These are phyloP conservation scores for Ceratitis capitata DNA, from an alignment of 1,140 invertebrate genomes.

Conservation along the genomic window DNA sequence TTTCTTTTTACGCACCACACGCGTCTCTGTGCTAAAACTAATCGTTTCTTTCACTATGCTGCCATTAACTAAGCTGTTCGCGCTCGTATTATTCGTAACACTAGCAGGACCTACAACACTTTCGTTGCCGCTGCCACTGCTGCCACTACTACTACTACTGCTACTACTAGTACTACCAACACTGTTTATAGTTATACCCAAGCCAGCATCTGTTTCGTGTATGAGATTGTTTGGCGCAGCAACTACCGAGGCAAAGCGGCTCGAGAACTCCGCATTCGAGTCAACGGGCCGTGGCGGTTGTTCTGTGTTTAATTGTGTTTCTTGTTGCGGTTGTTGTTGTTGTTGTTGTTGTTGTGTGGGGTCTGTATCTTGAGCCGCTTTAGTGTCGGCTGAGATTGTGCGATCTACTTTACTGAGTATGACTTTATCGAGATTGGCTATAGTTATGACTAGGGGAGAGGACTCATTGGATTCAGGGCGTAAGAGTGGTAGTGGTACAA, in stretches of 20 bases:
- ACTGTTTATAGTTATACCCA: conserved; percentile 32
- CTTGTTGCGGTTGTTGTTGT: not conserved
- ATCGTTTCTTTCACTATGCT: conserved; percentile 50
- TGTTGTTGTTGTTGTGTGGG: conserved; percentile 1
- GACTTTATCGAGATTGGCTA: conserved; percentile 65
- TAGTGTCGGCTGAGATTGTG: conserved; percentile 23
- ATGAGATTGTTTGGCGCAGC: conserved; percentile 47
- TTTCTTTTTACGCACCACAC: conserved; percentile 58
- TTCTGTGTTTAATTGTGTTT: not conserved
- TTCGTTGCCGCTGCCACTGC: not conserved
- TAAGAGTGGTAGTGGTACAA: conserved; percentile 62
- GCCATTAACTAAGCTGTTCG: conserved; percentile 39
- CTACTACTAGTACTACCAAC: conserved; percentile 40
- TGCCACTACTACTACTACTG: conserved; percentile 23
- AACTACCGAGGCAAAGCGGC: conserved; percentile 51
- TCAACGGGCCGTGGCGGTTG: conserved; percentile 45
- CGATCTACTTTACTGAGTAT: conserved; percentile 61
- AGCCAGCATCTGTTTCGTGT: not conserved
- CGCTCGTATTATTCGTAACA: not conserved
- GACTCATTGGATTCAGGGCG: conserved; percentile 64
- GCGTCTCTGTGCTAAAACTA: conserved; percentile 54
- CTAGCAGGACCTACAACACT: not conserved
- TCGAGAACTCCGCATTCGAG: conserved; percentile 55
- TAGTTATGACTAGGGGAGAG: conserved; percentile 64
- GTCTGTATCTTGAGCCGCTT: conserved; percentile 7